Evolutionary conservation across 1,140 invertebrate species (phyloP).

Genomic region (Drosophila pectinifera): DNA sequence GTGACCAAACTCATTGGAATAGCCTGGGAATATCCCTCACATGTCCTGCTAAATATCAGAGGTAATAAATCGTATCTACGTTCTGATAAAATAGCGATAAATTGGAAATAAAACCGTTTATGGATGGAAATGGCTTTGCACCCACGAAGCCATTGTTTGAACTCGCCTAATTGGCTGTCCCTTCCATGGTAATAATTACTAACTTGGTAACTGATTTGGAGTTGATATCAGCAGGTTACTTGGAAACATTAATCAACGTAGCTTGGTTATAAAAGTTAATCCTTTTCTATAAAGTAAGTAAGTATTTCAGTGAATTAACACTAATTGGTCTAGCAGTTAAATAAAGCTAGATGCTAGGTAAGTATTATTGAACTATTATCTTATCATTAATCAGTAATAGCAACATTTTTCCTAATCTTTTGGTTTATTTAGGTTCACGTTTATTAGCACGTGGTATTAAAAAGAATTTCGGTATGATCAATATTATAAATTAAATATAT

Average conservation of each 20-base stretch:
- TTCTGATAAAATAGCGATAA: slow-evolving; percentile 1
- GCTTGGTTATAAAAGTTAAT: not conserved
- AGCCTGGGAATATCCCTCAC: not conserved
- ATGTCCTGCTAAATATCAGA: slow-evolving; percentile 4
- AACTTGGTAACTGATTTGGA: slow-evolving; percentile 7
- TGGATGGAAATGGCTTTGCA: slow-evolving; percentile 24
- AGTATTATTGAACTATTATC: not conserved
- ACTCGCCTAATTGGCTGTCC: not conserved
- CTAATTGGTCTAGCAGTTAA: too few species aligned
- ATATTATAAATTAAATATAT: not conserved
- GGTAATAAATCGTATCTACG: slow-evolving; percentile 9
- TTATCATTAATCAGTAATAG: not conserved
- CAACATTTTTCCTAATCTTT: not conserved
- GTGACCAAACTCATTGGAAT: not conserved
- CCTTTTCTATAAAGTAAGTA: not conserved
- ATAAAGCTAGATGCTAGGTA: not conserved
- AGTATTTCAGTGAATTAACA: too few species aligned
- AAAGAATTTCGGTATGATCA: not conserved
- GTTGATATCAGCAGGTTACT: not conserved
- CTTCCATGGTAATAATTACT: slow-evolving; percentile 9
- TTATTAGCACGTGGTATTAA: not conserved
- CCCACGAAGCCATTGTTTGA: slow-evolving; percentile 2
- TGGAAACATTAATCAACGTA: slow-evolving; percentile 1
- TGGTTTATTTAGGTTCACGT: not conserved
- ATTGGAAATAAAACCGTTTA: slow-evolving; percentile 2